phyloP scores from a whole-genome alignment of 2,888 invertebrate genomes.

The Mythimna ferrago region DNA sequence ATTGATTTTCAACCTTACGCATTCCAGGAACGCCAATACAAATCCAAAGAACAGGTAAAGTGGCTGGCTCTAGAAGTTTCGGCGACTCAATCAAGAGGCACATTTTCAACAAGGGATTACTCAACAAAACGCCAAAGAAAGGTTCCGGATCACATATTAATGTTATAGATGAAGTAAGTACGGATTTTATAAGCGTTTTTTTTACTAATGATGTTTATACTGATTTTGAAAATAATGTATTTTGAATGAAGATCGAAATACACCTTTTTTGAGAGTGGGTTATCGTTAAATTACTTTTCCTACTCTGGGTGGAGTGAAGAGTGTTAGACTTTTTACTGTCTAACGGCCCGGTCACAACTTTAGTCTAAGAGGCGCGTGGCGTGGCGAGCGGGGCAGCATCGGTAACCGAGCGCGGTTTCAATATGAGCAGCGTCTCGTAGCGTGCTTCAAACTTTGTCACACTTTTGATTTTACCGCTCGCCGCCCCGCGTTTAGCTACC shows the following conservation, averaged over 20 bases:
- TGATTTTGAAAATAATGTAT: conserved; percentile 7
- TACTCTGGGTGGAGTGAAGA: no score
- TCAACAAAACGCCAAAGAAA: conserved; percentile 89
- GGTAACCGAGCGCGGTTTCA: no score
- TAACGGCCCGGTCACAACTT: no score
- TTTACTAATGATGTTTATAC: conserved; percentile 18
- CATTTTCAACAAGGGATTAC: conserved; percentile 94
- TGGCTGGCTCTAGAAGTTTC: conserved; percentile 92
- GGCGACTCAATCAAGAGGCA: conserved; percentile 96
- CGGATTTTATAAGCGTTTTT: conserved; percentile 1
- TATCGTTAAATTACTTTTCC: no score
- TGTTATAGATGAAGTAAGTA: conserved; percentile 83
- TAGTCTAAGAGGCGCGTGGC: no score
- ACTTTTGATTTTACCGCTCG: no score
- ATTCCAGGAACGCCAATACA: conserved; percentile 93
- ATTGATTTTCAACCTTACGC: no score
- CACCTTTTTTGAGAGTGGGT: neutral
- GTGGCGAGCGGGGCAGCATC: no score
- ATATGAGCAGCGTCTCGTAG: no score
- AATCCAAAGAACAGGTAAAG: conserved; percentile 91
- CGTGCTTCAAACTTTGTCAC: no score
- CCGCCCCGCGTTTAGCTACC: no score
- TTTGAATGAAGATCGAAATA: conserved; percentile 26
- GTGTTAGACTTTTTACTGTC: no score
- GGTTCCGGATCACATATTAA: conserved; percentile 82